Evolutionary conservation across 37 sponge, comb jelly and placozoan species (phyloP).

Genomic region (Oscarella lobularis): DNA sequence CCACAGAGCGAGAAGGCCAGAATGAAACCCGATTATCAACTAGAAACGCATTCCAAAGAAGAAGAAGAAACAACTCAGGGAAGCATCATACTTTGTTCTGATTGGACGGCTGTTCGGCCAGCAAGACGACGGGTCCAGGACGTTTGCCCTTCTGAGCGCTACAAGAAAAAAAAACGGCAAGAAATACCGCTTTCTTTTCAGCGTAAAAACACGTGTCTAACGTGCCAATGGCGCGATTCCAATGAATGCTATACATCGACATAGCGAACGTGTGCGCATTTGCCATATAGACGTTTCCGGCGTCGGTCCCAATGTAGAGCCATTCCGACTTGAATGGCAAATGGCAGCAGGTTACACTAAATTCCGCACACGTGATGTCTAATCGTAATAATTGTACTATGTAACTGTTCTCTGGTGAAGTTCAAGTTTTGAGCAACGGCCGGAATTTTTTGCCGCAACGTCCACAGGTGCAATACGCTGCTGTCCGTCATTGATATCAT

Average conservation of each 20-base stretch:
- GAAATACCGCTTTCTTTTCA: too few relatives aligned
- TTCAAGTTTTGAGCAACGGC: neutral
- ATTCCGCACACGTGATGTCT: neutral
- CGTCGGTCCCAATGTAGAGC: slow-evolving; percentile 9
- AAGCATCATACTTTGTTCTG: neutral
- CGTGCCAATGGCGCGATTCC: neutral
- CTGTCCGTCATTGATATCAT: neutral
- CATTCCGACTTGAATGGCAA: neutral
- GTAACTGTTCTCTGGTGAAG: neutral
- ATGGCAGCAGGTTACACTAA: neutral
- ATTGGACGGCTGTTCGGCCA: neutral
- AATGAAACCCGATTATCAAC: neutral
- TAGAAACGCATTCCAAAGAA: neutral
- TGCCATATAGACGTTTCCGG: neutral
- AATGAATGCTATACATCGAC: neutral
- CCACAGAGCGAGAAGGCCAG: neutral
- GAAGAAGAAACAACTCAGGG: too few relatives aligned
- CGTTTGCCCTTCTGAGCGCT: neutral
- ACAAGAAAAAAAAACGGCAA: too few relatives aligned
- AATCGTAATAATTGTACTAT: neutral
- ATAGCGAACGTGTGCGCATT: neutral
- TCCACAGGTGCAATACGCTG: neutral
- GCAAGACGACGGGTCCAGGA: neutral
- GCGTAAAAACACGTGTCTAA: neutral
- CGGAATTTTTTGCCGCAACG: neutral